Base-by-base conservation (phyloP, 2,797 vertebrate species). In the Ptychadena robeensis region DNA sequence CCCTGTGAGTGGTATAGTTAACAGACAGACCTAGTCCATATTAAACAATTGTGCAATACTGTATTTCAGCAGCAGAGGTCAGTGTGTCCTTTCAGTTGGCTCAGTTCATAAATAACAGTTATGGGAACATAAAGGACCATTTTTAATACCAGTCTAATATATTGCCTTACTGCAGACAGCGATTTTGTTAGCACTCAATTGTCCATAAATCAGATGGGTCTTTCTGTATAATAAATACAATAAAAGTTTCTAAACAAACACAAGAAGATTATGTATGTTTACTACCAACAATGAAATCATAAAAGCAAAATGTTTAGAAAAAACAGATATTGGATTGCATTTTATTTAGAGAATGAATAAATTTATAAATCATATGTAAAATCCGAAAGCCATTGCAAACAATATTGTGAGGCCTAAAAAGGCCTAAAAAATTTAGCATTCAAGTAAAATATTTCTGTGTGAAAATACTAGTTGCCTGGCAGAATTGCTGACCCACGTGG, bases 31-130 rank as follows among this genome's bases (percentile, higher is more conserved):
- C 14, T 44, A 12, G 38, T 57, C 37, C 2, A 0, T 22, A 28
- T 5, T 12, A 57, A 59, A 18, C 4, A n/a, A 37, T 12, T 1
- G 11, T 75, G 81, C 53, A 70, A 63, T 82, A 25, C 22, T 30
- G 22, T 14, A 25, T 38, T 15, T n/a, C 31, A 61, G 9, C 82
- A 83, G 82, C 15, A 73, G 82, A 78, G 38, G 82, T 53, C 67
- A 70, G 67, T 73, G 31, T 83, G 53, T 15, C 12, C 59, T 31
- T 68, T 35, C n/a, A 73, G 44, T 37, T 25, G 9, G 8, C 40
- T 38, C 37, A 61, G 44, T 18, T 53, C 44, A 53, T 53, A 53
- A 53, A 53, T 53, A 18, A 53, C 3, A 5, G 44, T n/a, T 22
- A 53, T 9, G 15, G 44, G 0, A 48, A 48, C 15, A 9, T 14